Percentiles rank a stretch among this genome's conserved stretches.
Evolutionary conservation across 2,113 vertebrate species (phyloP).

Genomic region (Poecilia latipinna): DNA sequence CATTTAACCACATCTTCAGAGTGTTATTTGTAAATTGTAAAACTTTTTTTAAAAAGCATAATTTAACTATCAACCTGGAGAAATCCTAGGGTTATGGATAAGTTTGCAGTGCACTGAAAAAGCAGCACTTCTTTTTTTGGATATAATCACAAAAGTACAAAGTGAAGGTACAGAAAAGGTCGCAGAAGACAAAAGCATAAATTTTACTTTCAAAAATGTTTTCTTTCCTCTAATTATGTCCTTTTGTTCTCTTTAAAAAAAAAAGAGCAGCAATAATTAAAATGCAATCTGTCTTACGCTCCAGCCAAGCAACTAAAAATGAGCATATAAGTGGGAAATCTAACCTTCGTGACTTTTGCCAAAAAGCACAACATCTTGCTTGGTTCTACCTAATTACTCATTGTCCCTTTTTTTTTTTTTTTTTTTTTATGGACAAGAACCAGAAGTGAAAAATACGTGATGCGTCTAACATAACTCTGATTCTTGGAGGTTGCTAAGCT

Average conservation of each 20-base stretch:
- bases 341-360: not conserved
- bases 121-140: not conserved
- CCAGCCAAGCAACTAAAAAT: not conserved
- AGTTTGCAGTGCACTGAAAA: not conserved
- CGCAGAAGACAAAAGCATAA: too few species aligned
- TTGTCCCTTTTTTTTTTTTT: not conserved
- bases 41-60: too few species aligned
- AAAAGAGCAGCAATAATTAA: not conserved
- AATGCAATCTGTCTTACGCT: not conserved
- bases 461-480: not conserved
- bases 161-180: too few species aligned
- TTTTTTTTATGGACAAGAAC: not conserved
- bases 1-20: too few species aligned
- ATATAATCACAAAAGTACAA: too few species aligned
- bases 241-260: too few species aligned
- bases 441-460: not conserved
- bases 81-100: not conserved
- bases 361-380: not conserved
- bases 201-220: too few species aligned
- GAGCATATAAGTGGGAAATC: not conserved
- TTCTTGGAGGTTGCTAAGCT: not conserved
- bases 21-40: too few species aligned
- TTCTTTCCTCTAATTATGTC: too few species aligned
- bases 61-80: not conserved
- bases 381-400: not conserved